phyloP scores from a whole-genome alignment of 2,113 vertebrate genomes.

The Coregonus clupeaformis region DNA sequence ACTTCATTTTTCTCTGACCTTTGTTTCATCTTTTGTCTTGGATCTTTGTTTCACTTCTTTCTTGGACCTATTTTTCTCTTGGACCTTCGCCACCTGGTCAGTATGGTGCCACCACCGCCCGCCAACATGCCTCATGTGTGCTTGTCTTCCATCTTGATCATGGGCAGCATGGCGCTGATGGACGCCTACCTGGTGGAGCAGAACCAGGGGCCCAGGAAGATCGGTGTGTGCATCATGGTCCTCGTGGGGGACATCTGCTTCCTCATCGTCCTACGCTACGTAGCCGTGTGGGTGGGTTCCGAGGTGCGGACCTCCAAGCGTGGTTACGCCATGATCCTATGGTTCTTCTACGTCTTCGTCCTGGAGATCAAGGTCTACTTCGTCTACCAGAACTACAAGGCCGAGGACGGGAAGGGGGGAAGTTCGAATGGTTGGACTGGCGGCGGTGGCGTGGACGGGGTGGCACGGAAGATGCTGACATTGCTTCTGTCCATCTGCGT shows the following conservation, averaged over 20 bases:
- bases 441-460: constrained; percentile 5
- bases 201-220: constrained; percentile 47
- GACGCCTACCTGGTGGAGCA: constrained; percentile 56
- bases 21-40: too few relatives aligned
- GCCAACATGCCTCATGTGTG: constrained; percentile 51
- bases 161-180: constrained; percentile 55
- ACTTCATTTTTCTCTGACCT: too few relatives aligned
- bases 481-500: constrained; percentile 48
- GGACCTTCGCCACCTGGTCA: neutral
- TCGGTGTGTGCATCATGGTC: constrained; percentile 56
- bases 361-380: constrained; percentile 61
- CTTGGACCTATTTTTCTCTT: too few relatives aligned
- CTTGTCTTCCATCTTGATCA: constrained; percentile 50
- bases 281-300: constrained; percentile 52
- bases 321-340: constrained; percentile 57
- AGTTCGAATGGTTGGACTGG: too few relatives aligned
- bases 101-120: constrained; percentile 46
- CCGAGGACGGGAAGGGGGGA: constrained; percentile 22
- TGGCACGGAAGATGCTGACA: constrained; percentile 48
- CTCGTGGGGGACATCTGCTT: constrained; percentile 53
- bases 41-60: too few relatives aligned
- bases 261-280: constrained; percentile 49
- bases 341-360: constrained; percentile 60
- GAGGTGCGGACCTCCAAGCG: constrained; percentile 52
- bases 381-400: constrained; percentile 61